Percentiles rank a stretch among this genome's conserved stretches.
Evolutionary conservation across 2,113 vertebrate genomes (phyloP).

Genomic region (Orthochromis indermauri): DNA sequence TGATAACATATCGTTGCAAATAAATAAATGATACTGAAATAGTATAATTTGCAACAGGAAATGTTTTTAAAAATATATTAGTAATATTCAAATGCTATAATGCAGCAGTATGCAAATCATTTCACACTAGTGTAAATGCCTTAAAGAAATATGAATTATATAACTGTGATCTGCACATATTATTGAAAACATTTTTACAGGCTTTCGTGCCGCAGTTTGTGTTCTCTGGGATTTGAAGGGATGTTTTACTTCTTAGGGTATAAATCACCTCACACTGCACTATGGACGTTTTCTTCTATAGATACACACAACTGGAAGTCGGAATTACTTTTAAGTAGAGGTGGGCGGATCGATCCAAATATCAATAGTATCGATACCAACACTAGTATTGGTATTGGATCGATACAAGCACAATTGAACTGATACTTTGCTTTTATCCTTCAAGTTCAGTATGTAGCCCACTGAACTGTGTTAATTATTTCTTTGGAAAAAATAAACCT

Average conservation of each 20-base stretch:
- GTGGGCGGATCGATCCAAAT: background rate
- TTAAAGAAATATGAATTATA: background rate
- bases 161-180: background rate
- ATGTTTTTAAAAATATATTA: background rate
- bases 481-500: background rate
- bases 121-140: rapidly evolving
- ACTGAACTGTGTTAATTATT: background rate
- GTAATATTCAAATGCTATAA: background rate
- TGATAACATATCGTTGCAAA: background rate
- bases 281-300: background rate
- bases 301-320: background rate
- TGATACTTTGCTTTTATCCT: background rate
- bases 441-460: background rate
- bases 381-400: background rate
- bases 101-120: background rate
- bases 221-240: background rate
- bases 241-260: background rate
- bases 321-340: background rate
- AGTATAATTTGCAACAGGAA: background rate
- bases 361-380: rapidly evolving
- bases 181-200: background rate
- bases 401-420: rapidly evolving
- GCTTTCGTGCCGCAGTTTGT: rapidly evolving
- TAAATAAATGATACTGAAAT: background rate
- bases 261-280: background rate